Percentiles rank a stretch among this genome's conserved stretches.
Evolutionary conservation across 2,888 invertebrate genomes (phyloP).

Genomic region (Xestia c-nigrum): DNA sequence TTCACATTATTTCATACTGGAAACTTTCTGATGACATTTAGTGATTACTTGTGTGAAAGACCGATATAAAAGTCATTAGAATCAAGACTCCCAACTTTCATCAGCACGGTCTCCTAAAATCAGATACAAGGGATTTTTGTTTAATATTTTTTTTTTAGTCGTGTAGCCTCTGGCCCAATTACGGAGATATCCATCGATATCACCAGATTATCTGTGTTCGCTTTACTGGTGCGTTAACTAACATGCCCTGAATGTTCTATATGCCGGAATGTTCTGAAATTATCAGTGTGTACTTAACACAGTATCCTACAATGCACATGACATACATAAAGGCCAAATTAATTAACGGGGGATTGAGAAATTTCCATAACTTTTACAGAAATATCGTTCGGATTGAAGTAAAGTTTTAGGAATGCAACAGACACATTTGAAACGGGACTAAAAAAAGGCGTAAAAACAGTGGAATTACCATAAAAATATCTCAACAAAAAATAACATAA

Average conservation of each 20-base stretch:
- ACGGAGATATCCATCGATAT: conserved; percentile 67
- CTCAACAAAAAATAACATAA: too few relatives aligned
- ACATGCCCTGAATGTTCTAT: conserved; percentile 67
- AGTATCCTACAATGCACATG: neutral
- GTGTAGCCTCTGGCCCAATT: conserved; percentile 45
- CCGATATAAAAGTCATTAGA: neutral
- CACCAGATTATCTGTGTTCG: conserved; percentile 65
- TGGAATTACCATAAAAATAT: neutral
- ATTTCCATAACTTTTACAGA: neutral
- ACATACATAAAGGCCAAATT: neutral
- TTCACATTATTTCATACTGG: neutral
- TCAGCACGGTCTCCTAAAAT: neutral
- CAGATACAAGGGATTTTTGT: neutral
- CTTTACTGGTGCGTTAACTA: conserved; percentile 69
- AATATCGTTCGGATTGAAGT: neutral
- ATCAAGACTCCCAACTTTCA: neutral
- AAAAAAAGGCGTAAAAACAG: neutral
- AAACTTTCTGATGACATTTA: neutral
- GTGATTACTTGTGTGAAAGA: neutral
- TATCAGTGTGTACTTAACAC: conserved; percentile 33
- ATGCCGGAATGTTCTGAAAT: conserved; percentile 57
- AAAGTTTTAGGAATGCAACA: neutral
- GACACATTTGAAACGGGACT: neutral
- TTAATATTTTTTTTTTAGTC: conserved; percentile 1
- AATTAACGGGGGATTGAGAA: neutral